Conservation (phyloP, 2,113 vertebrate genomes). For the Coryphaenoides rupestris region DNA sequence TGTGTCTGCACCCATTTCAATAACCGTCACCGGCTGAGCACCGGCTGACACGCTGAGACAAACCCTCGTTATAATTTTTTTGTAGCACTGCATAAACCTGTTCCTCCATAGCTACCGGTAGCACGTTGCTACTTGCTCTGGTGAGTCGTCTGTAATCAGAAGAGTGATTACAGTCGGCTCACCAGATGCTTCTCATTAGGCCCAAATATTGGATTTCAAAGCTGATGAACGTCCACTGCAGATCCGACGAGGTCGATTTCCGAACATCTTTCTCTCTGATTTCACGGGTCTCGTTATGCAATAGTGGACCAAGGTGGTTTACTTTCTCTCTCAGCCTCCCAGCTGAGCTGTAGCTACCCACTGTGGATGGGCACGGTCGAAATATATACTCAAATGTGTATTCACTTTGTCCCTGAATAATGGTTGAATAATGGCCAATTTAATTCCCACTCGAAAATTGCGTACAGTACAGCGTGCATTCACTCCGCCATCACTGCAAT, state of each 20-base stretch:
- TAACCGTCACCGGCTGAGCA: no score
- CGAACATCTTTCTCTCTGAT: conserved; percentile 49
- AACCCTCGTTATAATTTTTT: no score
- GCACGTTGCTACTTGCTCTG: neutral
- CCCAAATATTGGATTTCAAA: conserved; percentile 57
- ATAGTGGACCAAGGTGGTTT: conserved; percentile 12
- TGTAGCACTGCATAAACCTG: no score
- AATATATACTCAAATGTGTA: conserved; percentile 24
- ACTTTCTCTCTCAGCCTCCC: conserved; percentile 3
- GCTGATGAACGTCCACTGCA: conserved; percentile 55
- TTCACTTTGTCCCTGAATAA: neutral
- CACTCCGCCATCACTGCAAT: no score
- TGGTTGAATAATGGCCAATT: conserved; percentile 20
- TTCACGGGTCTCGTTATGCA: conserved; percentile 43
- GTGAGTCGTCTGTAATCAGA: no score
- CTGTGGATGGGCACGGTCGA: conserved; percentile 4
- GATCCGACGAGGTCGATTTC: conserved; percentile 49
- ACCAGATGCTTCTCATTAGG: conserved; percentile 54
- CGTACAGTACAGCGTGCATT: neutral
- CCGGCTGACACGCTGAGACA: no score
- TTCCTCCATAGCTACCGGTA: neutral
- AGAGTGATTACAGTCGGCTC: conserved; percentile 42
- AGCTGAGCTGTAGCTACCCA: conserved; percentile 16
- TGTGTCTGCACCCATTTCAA: no score
- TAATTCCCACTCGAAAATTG: neutral